Conservation (phyloP, 2,797 vertebrate species). For the Pagetopsis macropterus region DNA sequence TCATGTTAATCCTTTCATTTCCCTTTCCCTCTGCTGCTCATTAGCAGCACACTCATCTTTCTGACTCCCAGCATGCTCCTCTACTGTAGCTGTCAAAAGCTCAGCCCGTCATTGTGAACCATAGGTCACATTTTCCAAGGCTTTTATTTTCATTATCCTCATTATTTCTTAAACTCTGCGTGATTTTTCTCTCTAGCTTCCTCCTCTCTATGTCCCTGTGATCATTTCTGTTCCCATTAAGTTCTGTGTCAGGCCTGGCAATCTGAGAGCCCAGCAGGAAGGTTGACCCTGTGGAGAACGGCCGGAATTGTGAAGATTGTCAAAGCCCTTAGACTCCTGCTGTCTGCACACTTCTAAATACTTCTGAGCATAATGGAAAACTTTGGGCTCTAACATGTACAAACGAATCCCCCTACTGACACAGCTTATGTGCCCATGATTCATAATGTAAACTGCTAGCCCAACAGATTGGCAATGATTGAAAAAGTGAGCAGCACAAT, state of each 20-base stretch:
- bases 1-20: conserved; percentile 25
- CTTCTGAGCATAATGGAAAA: conserved; percentile 16
- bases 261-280: conserved; percentile 49
- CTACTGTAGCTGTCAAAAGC: conserved; percentile 51
- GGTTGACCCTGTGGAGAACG: conserved; percentile 42
- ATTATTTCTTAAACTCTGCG: conserved; percentile 64
- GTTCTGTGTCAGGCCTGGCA: conserved; percentile 23
- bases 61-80: conserved; percentile 48
- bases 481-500: not conserved
- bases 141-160: conserved; percentile 54
- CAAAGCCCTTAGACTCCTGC: conserved; percentile 29
- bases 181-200: conserved; percentile 37
- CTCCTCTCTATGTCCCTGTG: conserved; percentile 29
- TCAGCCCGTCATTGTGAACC: conserved; percentile 37
- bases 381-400: conserved; percentile 14
- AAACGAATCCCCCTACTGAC: conserved; percentile 6
- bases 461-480: not conserved
- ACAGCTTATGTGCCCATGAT: not conserved
- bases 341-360: conserved; percentile 9
- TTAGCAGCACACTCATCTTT: conserved; percentile 37
- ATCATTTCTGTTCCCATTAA: conserved; percentile 52
- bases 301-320: conserved; percentile 32
- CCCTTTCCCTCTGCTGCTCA: conserved; percentile 42
- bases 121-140: not conserved
- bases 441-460: conserved; percentile 17